These are phyloP conservation scores for Triplophysa dalaica DNA, from an alignment of 2,113 vertebrate genomes.

Conservation along the genomic window DNA sequence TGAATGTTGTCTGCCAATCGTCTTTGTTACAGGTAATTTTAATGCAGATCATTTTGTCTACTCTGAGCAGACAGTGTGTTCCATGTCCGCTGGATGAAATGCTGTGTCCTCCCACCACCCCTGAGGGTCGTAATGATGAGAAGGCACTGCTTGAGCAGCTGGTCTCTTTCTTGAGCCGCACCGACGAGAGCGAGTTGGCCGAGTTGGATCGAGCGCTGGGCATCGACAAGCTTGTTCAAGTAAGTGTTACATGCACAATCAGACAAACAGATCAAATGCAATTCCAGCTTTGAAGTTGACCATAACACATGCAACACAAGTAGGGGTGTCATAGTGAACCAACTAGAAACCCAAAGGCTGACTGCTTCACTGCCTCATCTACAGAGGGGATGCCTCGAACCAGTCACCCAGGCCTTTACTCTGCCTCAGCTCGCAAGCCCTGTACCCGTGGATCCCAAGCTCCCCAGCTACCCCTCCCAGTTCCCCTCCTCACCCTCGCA, in stretches of 20 bases:
- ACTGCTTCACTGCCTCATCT: neutral
- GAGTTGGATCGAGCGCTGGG: constrained; percentile 91
- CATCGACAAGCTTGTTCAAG: constrained; percentile 95
- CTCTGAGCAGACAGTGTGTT: constrained; percentile 80
- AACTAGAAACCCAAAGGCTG: neutral
- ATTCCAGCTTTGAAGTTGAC: no score
- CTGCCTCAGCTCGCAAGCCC: constrained; percentile 73
- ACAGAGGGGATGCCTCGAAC: constrained; percentile 86
- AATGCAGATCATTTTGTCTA: no score
- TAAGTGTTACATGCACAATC: constrained; percentile 49
- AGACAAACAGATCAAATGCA: neutral
- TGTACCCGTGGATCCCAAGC: constrained; percentile 82
- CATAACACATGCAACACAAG: no score
- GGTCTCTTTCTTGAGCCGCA: constrained; percentile 92
- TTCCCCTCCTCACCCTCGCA: constrained; percentile 80
- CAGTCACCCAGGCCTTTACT: constrained; percentile 77
- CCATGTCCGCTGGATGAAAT: constrained; percentile 89
- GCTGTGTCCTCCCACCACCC: constrained; percentile 85
- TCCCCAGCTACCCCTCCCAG: constrained; percentile 78
- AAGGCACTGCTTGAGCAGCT: constrained; percentile 92
- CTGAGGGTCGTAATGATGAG: constrained; percentile 88
- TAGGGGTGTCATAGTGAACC: no score
- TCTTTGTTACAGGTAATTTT: no score
- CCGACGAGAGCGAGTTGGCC: constrained; percentile 91
- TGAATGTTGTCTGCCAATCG: neutral